Conservation (phyloP, 2,888 invertebrate species). For the Dryadula phaetusa region DNA sequence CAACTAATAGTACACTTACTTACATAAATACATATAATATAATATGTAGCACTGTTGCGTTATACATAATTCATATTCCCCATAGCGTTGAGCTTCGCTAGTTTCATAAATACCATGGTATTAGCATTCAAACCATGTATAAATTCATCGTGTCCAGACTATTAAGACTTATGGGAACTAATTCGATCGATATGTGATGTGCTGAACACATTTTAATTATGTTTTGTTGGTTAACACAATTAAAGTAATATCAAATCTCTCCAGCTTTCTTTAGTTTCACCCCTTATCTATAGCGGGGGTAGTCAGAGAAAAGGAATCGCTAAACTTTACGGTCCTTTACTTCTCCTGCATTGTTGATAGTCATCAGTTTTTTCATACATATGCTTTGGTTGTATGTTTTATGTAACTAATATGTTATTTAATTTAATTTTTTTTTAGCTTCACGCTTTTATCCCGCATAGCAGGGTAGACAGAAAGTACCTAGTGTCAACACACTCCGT, state of each 20-base stretch:
- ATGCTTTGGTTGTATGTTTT: no score
- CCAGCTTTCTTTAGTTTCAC: no score
- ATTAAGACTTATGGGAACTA: constrained; percentile 3
- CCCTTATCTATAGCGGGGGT: no score
- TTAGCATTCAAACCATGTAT: constrained; percentile 17
- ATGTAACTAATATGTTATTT: no score
- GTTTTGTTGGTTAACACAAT: background rate
- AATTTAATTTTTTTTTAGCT: no score
- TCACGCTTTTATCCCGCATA: no score
- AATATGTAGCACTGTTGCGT: constrained; percentile 6
- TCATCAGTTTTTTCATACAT: no score
- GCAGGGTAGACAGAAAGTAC: no score
- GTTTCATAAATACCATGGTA: constrained; percentile 9
- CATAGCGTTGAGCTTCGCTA: background rate
- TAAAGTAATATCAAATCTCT: background rate
- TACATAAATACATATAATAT: background rate
- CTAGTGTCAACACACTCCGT: no score
- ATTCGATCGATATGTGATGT: constrained; percentile 13
- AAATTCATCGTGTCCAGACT: constrained; percentile 20
- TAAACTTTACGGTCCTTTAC: no score
- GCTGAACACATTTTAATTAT: constrained; percentile 16
- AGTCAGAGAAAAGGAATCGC: no score
- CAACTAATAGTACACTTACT: background rate
- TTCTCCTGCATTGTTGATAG: no score
- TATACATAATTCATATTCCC: constrained; percentile 14